Percentiles rank a stretch among this genome's conserved stretches.
phyloP scores from a whole-genome alignment of 2,797 vertebrate genomes.

The Gallinago stenura region DNA sequence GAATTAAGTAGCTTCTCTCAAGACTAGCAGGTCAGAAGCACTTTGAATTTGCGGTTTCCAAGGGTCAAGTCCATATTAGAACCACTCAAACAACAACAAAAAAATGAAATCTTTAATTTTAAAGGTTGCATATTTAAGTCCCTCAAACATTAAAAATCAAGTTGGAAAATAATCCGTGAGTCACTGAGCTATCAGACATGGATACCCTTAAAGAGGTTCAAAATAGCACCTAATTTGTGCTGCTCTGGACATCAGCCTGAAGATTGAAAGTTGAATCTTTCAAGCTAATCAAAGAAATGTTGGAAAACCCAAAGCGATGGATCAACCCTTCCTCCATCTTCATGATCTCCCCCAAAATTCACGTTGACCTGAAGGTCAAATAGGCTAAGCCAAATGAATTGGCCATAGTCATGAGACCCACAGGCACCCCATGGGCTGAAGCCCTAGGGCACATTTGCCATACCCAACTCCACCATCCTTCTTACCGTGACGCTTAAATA shows the following conservation, averaged over 20 bases:
- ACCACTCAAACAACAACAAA: not conserved
- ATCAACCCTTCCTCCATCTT: not conserved
- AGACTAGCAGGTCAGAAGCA: not conserved
- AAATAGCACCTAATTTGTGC: not conserved
- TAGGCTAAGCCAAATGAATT: not conserved
- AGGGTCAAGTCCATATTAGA: not conserved
- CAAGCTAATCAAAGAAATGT: not conserved
- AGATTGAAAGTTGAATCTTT: not conserved
- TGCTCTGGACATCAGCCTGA: not conserved
- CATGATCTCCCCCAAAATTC: not conserved
- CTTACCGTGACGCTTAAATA: not conserved
- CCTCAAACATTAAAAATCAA: not conserved
- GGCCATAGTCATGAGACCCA: not conserved
- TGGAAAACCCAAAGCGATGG: not conserved
- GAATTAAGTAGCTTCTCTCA: not conserved
- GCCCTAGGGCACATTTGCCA: not conserved
- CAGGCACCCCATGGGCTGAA: not conserved
- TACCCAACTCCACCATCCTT: fast-evolving
- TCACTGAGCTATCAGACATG: not conserved
- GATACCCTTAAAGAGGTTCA: not conserved
- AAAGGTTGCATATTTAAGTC: not conserved
- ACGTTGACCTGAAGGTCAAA: not conserved
- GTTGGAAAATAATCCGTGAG: not conserved
- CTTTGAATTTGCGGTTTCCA: not conserved
- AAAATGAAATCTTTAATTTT: not conserved